A percentile compares a stretch with the other conserved stretches of the same genome.
These are phyloP conservation scores for Cheirogaleus medius DNA, from an alignment of 2,113 vertebrate species.

Conservation along the genomic window DNA sequence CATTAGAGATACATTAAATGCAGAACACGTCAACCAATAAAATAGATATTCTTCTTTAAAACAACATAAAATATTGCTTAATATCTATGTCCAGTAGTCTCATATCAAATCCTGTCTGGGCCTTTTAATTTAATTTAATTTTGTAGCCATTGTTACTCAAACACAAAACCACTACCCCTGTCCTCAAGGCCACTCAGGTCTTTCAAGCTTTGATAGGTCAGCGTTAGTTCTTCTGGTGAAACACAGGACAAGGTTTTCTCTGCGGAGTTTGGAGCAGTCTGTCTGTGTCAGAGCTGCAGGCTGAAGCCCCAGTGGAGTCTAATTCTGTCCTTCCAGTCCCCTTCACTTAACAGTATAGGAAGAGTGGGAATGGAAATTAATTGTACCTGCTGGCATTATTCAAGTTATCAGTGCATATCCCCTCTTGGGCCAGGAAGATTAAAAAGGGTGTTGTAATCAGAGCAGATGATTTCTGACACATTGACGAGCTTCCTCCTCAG, in stretches of 20 bases:
- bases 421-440: slow-evolving; percentile 37
- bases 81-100: slow-evolving; percentile 33
- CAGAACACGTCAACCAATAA: neutral
- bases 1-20: neutral
- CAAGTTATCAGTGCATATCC: slow-evolving; percentile 23
- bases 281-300: neutral
- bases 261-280: neutral
- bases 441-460: slow-evolving; percentile 20
- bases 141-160: neutral
- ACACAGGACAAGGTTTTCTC: neutral
- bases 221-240: neutral
- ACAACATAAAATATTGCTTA: slow-evolving; percentile 17
- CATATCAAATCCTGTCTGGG: slow-evolving; percentile 19
- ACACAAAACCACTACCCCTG: neutral
- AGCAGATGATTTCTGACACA: neutral
- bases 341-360: slow-evolving; percentile 32
- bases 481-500: neutral
- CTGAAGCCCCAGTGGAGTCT: slow-evolving; percentile 44
- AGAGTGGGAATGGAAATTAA: slow-evolving; percentile 46
- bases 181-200: neutral
- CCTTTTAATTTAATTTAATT: slow-evolving; percentile 37
- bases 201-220: neutral
- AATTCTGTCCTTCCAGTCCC: slow-evolving; percentile 57
- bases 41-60: slow-evolving; percentile 43
- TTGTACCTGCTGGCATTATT: slow-evolving; percentile 42